These are phyloP conservation scores for sheep (Ovis aries) DNA, from an alignment of 2,113 vertebrate species.

Conservation along the genomic window DNA sequence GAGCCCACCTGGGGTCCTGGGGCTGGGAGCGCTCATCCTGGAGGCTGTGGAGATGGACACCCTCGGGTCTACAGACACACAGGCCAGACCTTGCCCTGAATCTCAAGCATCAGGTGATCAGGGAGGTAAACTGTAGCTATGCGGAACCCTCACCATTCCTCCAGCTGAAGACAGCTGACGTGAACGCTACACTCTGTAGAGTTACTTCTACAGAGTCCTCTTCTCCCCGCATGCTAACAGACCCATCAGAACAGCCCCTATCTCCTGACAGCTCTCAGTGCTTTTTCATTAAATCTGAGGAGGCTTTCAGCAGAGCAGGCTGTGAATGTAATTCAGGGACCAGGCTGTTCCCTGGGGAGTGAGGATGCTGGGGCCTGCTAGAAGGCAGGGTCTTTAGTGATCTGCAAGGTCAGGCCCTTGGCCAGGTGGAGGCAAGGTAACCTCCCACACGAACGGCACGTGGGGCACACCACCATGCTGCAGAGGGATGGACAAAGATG, in stretches of 20 bases:
- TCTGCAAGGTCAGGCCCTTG: background rate
- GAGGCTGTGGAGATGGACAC: background rate
- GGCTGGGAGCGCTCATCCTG: background rate
- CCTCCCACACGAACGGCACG: background rate
- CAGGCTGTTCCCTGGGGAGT: background rate
- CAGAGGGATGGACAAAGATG: background rate
- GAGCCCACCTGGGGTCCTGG: background rate
- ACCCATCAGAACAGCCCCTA: background rate
- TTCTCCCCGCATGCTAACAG: background rate
- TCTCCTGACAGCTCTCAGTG: background rate
- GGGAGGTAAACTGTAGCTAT: accelerated
- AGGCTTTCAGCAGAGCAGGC: background rate
- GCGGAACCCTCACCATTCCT: background rate
- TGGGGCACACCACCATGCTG: background rate
- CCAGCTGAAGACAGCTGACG: background rate
- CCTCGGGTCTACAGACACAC: background rate
- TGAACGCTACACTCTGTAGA: background rate
- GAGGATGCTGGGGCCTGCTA: background rate
- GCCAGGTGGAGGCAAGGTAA: background rate
- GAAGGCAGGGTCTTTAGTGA: background rate
- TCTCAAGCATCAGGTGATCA: background rate
- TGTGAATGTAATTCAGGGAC: background rate
- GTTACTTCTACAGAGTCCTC: too few species aligned
- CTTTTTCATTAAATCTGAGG: background rate
- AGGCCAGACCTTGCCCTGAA: background rate